Conservation (phyloP, 2,113 vertebrate genomes). For the Toxostoma redivivum region DNA sequence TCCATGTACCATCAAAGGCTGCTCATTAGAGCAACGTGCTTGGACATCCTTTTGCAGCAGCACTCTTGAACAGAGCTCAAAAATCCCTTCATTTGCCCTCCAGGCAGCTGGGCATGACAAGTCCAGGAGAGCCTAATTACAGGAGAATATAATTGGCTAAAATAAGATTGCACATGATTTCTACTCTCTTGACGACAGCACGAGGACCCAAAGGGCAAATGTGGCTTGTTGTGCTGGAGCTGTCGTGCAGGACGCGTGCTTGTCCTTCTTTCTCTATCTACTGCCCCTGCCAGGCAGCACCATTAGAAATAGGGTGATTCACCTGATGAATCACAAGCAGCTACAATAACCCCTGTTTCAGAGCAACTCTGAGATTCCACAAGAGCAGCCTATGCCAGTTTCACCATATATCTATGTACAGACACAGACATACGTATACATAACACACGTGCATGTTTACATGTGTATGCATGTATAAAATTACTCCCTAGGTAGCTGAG, state of each 20-base stretch:
- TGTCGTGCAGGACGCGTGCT: not conserved
- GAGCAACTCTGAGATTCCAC: not conserved
- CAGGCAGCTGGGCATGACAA: not conserved
- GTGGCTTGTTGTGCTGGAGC: not conserved
- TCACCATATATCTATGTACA: not conserved
- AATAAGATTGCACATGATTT: slow-evolving; percentile 16
- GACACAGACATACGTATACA: rapidly evolving
- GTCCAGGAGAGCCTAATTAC: slow-evolving; percentile 6
- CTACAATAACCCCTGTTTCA: not conserved
- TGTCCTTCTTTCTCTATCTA: not conserved
- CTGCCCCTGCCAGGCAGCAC: not conserved
- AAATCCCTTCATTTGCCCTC: not conserved
- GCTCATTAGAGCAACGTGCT: not conserved
- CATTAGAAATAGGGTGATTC: not conserved
- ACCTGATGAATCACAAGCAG: not conserved
- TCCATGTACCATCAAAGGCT: not conserved
- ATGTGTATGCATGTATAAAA: not conserved
- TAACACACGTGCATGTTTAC: not conserved
- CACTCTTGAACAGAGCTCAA: not conserved
- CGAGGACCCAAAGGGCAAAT: not conserved
- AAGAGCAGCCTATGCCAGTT: not conserved
- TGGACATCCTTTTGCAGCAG: not conserved
- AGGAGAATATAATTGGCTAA: slow-evolving; percentile 20
- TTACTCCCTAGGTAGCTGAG: not conserved
- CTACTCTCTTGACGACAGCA: slow-evolving; percentile 7